phyloP scores from a whole-genome alignment of 2,888 invertebrate species.

The Erynnis tages region DNA sequence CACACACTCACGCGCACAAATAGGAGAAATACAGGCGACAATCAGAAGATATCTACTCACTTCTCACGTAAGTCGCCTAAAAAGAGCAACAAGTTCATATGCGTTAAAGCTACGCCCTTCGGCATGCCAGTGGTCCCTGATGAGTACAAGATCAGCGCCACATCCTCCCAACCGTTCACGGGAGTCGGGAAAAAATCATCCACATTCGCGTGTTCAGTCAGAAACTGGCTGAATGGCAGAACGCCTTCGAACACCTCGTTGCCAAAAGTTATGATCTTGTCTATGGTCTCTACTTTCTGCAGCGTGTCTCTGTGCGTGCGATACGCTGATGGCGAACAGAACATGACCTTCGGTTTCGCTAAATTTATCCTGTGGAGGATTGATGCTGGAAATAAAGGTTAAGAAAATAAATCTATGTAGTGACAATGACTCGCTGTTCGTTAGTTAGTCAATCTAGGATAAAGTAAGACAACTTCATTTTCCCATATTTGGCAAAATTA shows the following conservation, averaged over 20 bases:
- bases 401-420: too few species aligned
- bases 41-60: too few species aligned
- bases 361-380: constrained; percentile 38
- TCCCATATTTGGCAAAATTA: too few species aligned
- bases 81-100: constrained; percentile 32
- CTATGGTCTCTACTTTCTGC: constrained; percentile 2
- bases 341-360: constrained; percentile 40
- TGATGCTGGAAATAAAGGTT: constrained; percentile 33
- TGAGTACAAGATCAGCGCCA: constrained; percentile 38
- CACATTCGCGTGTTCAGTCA: constrained; percentile 30
- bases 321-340: constrained; percentile 37
- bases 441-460: too few species aligned
- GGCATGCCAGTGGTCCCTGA: constrained; percentile 48
- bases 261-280: constrained; percentile 33
- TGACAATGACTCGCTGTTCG: too few species aligned
- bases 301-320: constrained; percentile 31
- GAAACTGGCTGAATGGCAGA: constrained; percentile 34
- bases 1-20: too few species aligned
- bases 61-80: background rate
- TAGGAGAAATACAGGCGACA: too few species aligned
- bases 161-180: constrained; percentile 40
- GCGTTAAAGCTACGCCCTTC: constrained; percentile 43
- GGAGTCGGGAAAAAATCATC: constrained; percentile 35
- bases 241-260: constrained; percentile 18
- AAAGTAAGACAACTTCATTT: too few species aligned